Evolutionary conservation across 2,797 vertebrate genomes (phyloP).

Genomic region (Anguilla obscura): DNA sequence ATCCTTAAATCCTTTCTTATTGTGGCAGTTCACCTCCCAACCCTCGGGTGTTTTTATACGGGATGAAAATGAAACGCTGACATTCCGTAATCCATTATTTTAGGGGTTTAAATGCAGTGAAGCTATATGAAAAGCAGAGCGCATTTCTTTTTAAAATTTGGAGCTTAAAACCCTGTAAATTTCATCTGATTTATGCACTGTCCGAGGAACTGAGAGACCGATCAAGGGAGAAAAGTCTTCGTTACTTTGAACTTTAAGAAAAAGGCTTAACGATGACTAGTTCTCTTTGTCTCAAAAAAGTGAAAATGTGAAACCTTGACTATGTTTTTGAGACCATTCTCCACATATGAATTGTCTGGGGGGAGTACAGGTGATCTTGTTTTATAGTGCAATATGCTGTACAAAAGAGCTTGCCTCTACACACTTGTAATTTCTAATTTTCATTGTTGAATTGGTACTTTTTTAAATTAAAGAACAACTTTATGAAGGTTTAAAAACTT

Average conservation of each 20-base stretch:
- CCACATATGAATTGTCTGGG: conserved; percentile 45
- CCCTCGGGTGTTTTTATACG: conserved; percentile 71
- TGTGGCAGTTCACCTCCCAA: conserved; percentile 65
- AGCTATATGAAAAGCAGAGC: conserved; percentile 54
- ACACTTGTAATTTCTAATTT: conserved; percentile 65
- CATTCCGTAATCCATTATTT: conserved; percentile 71
- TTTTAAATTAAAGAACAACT: conserved; percentile 68
- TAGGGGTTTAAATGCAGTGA: conserved; percentile 71
- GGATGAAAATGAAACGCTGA: conserved; percentile 71
- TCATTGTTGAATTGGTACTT: conserved; percentile 73
- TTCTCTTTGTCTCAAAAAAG: conserved; percentile 62
- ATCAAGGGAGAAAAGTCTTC: conserved; percentile 46
- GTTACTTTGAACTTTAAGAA: conserved; percentile 61
- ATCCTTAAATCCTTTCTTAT: conserved; percentile 2
- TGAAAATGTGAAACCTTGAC: conserved; percentile 64
- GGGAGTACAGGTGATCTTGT: conserved; percentile 56
- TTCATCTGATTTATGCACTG: conserved; percentile 42
- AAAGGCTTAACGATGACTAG: conserved; percentile 68
- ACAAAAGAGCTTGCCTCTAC: conserved; percentile 74
- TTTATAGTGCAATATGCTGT: conserved; percentile 79
- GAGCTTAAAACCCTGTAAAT: conserved; percentile 57
- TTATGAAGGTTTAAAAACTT: conserved; percentile 57
- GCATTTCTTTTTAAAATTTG: conserved; percentile 61
- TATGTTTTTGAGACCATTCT: conserved; percentile 68
- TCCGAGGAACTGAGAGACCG: conserved; percentile 41